Evolutionary conservation across 2,888 invertebrate genomes (phyloP), one percentile per base, ranked within the genome.

Genomic region (Amaurobius ferox): DNA sequence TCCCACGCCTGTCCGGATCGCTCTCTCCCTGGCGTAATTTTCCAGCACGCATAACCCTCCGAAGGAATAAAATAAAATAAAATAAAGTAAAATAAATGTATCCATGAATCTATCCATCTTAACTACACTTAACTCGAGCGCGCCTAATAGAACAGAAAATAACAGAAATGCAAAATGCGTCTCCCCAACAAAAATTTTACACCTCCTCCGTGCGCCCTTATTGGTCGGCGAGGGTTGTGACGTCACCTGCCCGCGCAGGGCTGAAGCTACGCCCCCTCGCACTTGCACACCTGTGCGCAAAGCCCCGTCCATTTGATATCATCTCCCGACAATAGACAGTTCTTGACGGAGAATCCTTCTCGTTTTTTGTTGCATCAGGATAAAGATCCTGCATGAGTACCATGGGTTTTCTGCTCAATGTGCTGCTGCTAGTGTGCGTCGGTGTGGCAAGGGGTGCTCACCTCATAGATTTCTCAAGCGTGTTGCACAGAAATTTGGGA

Each of bases 401-500:
- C 28, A 81, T 81, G 83, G 28, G 62, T 39, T 29, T 39, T 35
- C 40, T 72, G 7, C 29, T 48, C 48, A 71, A 71, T 39, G 48
- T 64, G n/a, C 71, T 83, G 29, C 39, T 83, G 32, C 23, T 83
- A 13, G 64, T 55, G 35, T 70, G 70, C 40, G 64, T 88, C 23
- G 89, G 88, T 13, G 29, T 89, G 72, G 85, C 89, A 23, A 68
- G 71, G 32, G 87, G 88, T 0, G 89, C 88, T 3, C 87, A 88
- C 62, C 74, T 89, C 68, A 87, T 89, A 72, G 89, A 89, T 74
- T 89, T 89, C 70, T 87, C 88, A 0, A 81, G 88, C 79, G 85
- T 89, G 62, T 74, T 88, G 71, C 89, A 88, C 44, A 77, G 88
- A 23, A 88, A 89, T 55, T 35, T 88, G 61, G 88, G 83, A 19